Evolutionary conservation across 2,797 vertebrate genomes (phyloP), one percentile per base, ranked within the genome.

Genomic region (Graptemys geographica): DNA sequence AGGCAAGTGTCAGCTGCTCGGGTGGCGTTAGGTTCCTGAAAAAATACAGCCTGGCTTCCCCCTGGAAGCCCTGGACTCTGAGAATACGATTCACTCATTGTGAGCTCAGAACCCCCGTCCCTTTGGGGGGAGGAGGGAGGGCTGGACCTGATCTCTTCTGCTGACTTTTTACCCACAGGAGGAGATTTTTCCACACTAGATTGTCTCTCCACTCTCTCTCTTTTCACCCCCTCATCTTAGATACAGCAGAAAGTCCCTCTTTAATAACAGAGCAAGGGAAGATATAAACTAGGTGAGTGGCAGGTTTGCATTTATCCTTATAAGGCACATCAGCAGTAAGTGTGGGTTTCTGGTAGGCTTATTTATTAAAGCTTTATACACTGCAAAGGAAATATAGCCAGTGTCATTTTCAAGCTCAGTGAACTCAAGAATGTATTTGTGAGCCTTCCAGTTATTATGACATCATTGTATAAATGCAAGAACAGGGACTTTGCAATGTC

Each of bases 351-450:
- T 94, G 81, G 81, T 41, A 21, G 83, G 79, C 86, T 84, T 94
- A 79, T 90, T 90, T 84, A 92, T 76, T 84, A 84, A 53, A 90
- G 84, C 18, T n/a, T 79, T 95, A 79, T 92, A 84, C 62, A 28
- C 0, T 0, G 95, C 86, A 79, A 90, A 86, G 90, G 95, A 93
- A 81, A 33, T 81, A 69, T 76, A 86, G 91, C 86, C 82, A 44
- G 92, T 84, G 84, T 92, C 95, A 85, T 90, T 94, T 97, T 89
- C 94, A 93, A 92, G 94, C 91, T 95, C 93, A 74, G 0, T 86
- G 90, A 95, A 79, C 55, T 89, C 94, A 90, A 85, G 88, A 90
- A 92, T 86, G 27, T 81, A 65, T 90, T 76, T 90, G 90, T 86
- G 93, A 93, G 69, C 90, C 93, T 94, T 90, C 80, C 92, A 3